Evolutionary conservation across 2,888 invertebrate species (phyloP), one percentile per base, ranked within the genome.

Genomic region (Orthosia gothica): DNA sequence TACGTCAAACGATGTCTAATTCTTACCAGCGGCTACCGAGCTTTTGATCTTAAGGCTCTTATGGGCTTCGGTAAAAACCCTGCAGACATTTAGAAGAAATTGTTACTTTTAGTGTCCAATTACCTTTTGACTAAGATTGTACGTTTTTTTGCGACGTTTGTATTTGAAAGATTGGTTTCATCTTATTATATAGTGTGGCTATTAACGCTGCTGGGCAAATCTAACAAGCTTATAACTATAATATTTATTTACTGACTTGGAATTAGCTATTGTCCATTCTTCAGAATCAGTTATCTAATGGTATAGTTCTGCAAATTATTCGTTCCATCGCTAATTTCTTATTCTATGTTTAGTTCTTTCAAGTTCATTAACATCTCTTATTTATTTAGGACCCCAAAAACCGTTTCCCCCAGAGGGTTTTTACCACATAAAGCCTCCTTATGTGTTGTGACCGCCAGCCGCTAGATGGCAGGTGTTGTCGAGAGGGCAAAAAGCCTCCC

Each of bases 401-500:
- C 52, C 20, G 18, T 32, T 55, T 26, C 15, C 45, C 13, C 23
- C 16, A 47, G 57, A 66, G 82, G 20, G 15, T 76, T 66, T 76
- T 32, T 69, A 81, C 45, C 65, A 81, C 45, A 79, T 83, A 86
- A 74, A 76, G 72, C 79, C 77, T 79, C 54, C 70, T 59, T 77
- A 76, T 84, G 63, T 80, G 75, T 77, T 84, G 76, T 58, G 80
- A 13, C 82, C 87, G 81, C 65, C 87, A 88, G 88, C 85, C 88
- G 87, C 85, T 75, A 81, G 72, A 72, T 81, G 89, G 93, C 93
- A 93, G 93, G 93, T 93, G 93, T 80, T 80, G 74, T 76, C 65
- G 85, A 81, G 90, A 90, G 90, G 90, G 84, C 79, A 89, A 90
- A 90, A 91, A 89, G 81, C 88, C 84, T 90, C 91, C 94, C 94